Conservation (phyloP, 2,113 vertebrate species). For the Prunella himalayana region DNA sequence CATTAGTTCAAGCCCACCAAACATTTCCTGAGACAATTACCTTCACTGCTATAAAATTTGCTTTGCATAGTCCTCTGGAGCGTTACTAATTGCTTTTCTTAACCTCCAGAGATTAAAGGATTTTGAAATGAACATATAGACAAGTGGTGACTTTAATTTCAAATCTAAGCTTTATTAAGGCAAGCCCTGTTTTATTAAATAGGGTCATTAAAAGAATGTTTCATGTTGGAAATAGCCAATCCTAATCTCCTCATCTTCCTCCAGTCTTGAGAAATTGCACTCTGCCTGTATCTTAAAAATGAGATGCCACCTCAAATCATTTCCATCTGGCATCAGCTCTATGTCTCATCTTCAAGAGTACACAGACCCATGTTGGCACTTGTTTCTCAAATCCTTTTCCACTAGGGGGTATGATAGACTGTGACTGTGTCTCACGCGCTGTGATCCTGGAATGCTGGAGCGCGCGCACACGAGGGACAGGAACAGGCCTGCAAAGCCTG, state of each 20-base stretch:
- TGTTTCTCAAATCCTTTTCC: conserved; percentile 61
- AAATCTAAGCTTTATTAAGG: conserved; percentile 45
- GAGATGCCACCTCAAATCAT: not conserved
- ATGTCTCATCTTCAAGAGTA: not conserved
- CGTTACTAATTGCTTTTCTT: conserved; percentile 61
- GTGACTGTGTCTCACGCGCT: not conserved
- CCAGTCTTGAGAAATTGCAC: not conserved
- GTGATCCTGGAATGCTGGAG: not conserved
- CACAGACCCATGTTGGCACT: not conserved
- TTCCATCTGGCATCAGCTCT: conserved; percentile 9
- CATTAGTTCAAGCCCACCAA: conserved; percentile 54
- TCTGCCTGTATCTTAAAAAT: not conserved
- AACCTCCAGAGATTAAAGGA: conserved; percentile 62
- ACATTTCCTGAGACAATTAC: conserved; percentile 65
- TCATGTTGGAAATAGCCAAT: conserved; percentile 16
- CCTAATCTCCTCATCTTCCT: not conserved
- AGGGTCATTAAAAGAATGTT: conserved; percentile 9
- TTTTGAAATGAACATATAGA: conserved; percentile 61
- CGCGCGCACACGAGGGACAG: not conserved
- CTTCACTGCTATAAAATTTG: conserved; percentile 57
- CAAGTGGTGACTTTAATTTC: conserved; percentile 48
- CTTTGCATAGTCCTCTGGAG: conserved; percentile 47
- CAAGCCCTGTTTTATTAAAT: conserved; percentile 4
- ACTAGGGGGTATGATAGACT: conserved; percentile 60
- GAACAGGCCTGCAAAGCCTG: not conserved